Base-by-base conservation (phyloP, 2,888 invertebrate genomes). In the Lasioglossum marginatum region DNA sequence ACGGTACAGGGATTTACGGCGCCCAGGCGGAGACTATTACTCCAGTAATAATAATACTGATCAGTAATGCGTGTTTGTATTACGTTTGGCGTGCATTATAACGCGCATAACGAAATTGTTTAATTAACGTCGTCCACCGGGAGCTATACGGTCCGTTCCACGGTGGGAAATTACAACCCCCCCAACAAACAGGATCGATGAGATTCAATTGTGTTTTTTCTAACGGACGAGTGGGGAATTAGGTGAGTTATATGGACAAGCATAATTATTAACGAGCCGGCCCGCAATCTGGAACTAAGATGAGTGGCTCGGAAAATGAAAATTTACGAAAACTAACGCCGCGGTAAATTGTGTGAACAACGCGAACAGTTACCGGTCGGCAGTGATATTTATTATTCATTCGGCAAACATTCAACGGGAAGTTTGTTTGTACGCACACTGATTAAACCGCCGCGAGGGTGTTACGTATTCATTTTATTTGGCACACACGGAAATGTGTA, bases 331-430 rank as follows among this genome's bases (percentile, higher is more conserved):
- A 23, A n/a, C 19, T n/a, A 74, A 52, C n/a, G 19, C 8, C 4
- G 12, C 2, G 31, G 37, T 40, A 27, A 66, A 45, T 66, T 23
- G 23, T 27, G 1, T 23, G n/a, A 16, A 45, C 16, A 45, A 45
- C 57, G 45, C 19, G 34, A 76, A 37, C 70, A 63, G 81, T 68
- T 68, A 37, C 37, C 48, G 63, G 52, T 80, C 52, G 45, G 4
- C 19, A 12, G 31, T 10, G 68, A 23, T 19, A 40, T 16, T 81
- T 31, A 71, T 76, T 77, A 71, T 68, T 71, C 27, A 77, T 81
- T 79, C 66, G 45, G 37, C 19, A 72, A 77, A 77, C 71, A 31
- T 37, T 27, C 27, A n/a, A 34, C 37, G n/a, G 34, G n/a, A 43
- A 57, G 52, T 48, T 73, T 66, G 73, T n/a, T 68, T 8, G 52